Evolutionary conservation across 2,113 vertebrate species (phyloP), one percentile per base, ranked within the genome.

Genomic region (Dendrocopos noguchii): DNA sequence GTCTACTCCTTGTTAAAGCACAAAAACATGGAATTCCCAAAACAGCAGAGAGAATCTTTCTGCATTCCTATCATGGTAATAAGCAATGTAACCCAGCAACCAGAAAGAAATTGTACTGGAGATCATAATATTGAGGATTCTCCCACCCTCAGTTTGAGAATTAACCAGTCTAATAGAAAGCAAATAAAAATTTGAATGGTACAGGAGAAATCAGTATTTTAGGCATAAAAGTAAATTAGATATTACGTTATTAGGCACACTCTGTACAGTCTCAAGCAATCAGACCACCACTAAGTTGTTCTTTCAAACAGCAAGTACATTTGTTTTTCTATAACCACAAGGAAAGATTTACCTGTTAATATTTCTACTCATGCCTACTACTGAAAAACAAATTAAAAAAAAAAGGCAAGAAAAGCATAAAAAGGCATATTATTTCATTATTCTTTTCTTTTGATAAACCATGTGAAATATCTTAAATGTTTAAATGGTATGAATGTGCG

Each of bases 321-420:
- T 87, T 88, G 21, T 68, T 92, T 94, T 93, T 77, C 29, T 81
- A 79, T 15, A 82, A 63, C 39, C 29, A 17, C 4, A 2, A 9
- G 27, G 21, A 5, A 82, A 92, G 64, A 84, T 93, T 94, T 92
- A 89, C 82, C 84, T 80, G 55, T 95, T 92, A 94, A 73, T 88
- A 82, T 55, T 87, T 74, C 36, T 82, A 33, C 27, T 56, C 63
- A 10, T 90, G 27, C 31, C 14, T 79, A 76, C 46, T 28, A 24
- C 10, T 31, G 1, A 4, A 16, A 53, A 42, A 24, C 33, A 39
- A 16, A 34, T 39, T 44, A 16, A 6, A 11, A 6, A 29, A 39
- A 34, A 59, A 28, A 42, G 9, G 1, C 7, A 63, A 27, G 5
- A 13, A 80, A 71, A 88, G 28, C 13, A 56, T 64, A 36, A 80